A percentile compares a stretch with the other conserved stretches of the same genome.
phyloP scores from a whole-genome alignment of 2,113 vertebrate species.

The Myotis lucifugus region DNA sequence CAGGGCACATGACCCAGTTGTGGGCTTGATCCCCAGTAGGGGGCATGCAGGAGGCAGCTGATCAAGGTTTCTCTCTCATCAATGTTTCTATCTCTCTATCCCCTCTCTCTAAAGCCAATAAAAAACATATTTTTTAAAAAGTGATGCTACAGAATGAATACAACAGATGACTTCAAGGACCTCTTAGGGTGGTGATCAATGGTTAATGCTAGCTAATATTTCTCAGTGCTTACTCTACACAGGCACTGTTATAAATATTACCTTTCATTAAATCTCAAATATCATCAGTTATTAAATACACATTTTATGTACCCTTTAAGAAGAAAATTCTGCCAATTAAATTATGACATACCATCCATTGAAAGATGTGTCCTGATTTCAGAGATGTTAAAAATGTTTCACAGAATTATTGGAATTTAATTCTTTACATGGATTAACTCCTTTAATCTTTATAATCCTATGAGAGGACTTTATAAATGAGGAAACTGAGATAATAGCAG shows the following conservation, averaged over 20 bases:
- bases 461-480: neutral
- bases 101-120: no score
- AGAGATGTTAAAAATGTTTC: constrained; percentile 1
- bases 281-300: neutral
- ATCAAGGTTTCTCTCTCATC: no score
- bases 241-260: neutral
- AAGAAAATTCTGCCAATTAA: constrained; percentile 19
- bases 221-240: neutral
- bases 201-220: neutral
- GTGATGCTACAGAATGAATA: neutral
- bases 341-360: neutral
- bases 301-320: neutral
- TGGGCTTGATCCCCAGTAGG: no score
- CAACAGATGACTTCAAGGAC: neutral
- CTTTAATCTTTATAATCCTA: constrained; percentile 6
- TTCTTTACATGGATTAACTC: neutral
- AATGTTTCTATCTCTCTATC: no score
- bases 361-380: neutral
- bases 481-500: neutral
- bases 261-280: constrained; percentile 19
- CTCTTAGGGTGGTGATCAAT: neutral
- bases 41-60: no score
- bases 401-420: neutral
- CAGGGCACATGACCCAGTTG: no score
- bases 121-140: no score